These are phyloP conservation scores for Microtus ochrogaster DNA, from an alignment of 2,113 vertebrate genomes.

Conservation along the genomic window DNA sequence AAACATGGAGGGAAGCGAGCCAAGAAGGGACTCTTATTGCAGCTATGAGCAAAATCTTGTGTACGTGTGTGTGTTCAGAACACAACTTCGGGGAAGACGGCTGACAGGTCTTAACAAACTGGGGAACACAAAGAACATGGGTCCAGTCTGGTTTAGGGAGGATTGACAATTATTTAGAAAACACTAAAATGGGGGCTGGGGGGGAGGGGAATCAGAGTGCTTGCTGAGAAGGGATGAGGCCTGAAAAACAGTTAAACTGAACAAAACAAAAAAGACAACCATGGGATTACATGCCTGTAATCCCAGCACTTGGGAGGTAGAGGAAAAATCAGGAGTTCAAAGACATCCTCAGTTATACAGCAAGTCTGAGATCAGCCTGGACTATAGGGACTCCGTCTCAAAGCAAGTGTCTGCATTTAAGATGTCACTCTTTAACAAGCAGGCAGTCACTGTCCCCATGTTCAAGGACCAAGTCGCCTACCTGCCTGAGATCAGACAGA, in stretches of 20 bases:
- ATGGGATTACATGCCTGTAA: not conserved
- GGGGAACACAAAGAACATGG: not conserved
- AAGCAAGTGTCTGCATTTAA: not conserved
- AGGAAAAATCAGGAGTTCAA: not conserved
- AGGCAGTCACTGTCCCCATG: not conserved
- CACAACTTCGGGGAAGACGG: not conserved
- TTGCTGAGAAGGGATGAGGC: not conserved
- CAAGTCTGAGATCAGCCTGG: not conserved
- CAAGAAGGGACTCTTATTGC: not conserved
- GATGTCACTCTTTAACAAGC: not conserved
- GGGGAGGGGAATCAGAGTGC: no score
- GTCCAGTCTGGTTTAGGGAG: not conserved
- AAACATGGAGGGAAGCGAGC: not conserved
- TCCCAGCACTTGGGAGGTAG: not conserved
- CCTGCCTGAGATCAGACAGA: not conserved
- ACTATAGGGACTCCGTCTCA: not conserved
- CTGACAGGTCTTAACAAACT: not conserved
- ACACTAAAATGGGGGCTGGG: not conserved
- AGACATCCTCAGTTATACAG: not conserved
- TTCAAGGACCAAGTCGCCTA: not conserved
- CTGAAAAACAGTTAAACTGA: not conserved
- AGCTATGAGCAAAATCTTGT: not conserved
- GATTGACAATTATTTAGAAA: not conserved
- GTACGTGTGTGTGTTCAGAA: fast-evolving
- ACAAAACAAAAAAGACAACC: not conserved